phyloP scores from a whole-genome alignment of 2,113 vertebrate genomes.

The Gadus chalcogrammus region DNA sequence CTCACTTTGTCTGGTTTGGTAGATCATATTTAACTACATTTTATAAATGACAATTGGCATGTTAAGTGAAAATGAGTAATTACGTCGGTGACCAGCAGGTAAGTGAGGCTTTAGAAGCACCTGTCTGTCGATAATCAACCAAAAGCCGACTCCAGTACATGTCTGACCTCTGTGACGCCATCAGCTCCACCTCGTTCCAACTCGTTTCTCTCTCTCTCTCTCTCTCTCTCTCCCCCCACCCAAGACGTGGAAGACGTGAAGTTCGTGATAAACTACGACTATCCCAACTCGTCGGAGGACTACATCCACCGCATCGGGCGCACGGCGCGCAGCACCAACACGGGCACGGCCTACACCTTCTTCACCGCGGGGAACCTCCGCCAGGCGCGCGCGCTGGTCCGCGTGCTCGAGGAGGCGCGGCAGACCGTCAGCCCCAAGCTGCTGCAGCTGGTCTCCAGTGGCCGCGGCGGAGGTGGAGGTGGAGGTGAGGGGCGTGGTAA shows the following conservation, averaged over 20 bases:
- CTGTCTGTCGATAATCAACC: slow-evolving; percentile 4
- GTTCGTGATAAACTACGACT: slow-evolving; percentile 99
- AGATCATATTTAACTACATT: not conserved
- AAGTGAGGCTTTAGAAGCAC: slow-evolving; percentile 37
- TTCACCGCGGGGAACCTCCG: slow-evolving; percentile 95
- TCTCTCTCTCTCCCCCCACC: not conserved
- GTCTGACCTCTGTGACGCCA: slow-evolving; percentile 34
- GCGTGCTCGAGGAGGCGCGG: slow-evolving; percentile 91
- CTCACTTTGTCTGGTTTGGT: no score
- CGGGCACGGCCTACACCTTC: slow-evolving; percentile 97
- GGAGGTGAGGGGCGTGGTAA: slow-evolving; percentile 16
- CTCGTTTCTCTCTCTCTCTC: slow-evolving; percentile 25
- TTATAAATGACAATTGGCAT: slow-evolving; percentile 16
- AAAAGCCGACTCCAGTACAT: slow-evolving; percentile 1
- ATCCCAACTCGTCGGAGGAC: slow-evolving; percentile 96
- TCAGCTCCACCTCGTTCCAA: slow-evolving; percentile 10
- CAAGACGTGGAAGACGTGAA: slow-evolving; percentile 98
- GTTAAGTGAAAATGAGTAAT: slow-evolving; percentile 26
- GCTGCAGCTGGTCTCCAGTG: slow-evolving; percentile 90
- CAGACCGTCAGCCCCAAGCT: slow-evolving; percentile 96
- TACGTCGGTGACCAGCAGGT: slow-evolving; percentile 30
- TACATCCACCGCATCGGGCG: slow-evolving; percentile 96
- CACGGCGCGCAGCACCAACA: slow-evolving; percentile 95
- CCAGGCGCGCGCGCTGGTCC: slow-evolving; percentile 90
- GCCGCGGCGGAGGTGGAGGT: slow-evolving; percentile 82